Conservation (phyloP, 2,888 invertebrate species). For the Chrysolina oricalcia region DNA sequence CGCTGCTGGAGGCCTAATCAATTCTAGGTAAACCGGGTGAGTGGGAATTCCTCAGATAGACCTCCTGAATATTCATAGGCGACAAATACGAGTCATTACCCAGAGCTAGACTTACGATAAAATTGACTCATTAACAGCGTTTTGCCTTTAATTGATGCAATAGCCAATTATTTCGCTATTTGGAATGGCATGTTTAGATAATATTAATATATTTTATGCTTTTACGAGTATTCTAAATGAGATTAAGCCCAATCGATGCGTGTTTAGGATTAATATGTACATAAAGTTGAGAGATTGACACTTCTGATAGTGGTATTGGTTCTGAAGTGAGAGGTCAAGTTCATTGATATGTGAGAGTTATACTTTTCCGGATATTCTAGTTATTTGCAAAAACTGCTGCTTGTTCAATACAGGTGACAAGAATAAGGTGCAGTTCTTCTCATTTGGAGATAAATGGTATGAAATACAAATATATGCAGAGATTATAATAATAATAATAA, state of each 20-base stretch:
- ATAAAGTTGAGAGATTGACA: slow-evolving; percentile 20
- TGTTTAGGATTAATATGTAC: slow-evolving; percentile 24
- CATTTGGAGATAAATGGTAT: too few species aligned
- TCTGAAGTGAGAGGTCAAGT: slow-evolving; percentile 1
- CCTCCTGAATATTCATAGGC: slow-evolving; percentile 30
- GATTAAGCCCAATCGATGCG: slow-evolving; percentile 25
- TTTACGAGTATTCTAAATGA: slow-evolving; percentile 28
- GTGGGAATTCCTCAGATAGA: slow-evolving; percentile 15
- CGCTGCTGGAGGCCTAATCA: slow-evolving; percentile 2
- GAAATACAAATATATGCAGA: too few species aligned
- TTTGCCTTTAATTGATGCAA: slow-evolving; percentile 43
- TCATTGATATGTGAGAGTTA: neutral
- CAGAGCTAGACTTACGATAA: slow-evolving; percentile 20
- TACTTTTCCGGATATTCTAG: neutral
- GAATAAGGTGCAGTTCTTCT: too few species aligned
- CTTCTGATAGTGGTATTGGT: neutral
- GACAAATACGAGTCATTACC: slow-evolving; percentile 19
- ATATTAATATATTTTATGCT: slow-evolving; percentile 42
- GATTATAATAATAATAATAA: too few species aligned
- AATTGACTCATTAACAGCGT: slow-evolving; percentile 40
- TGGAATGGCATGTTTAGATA: slow-evolving; percentile 39
- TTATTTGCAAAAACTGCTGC: neutral
- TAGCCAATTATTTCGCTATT: slow-evolving; percentile 44
- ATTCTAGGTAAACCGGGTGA: neutral
- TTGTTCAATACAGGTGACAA: too few species aligned